phyloP scores from a whole-genome alignment of 1,140 invertebrate genomes.

The Papilio polyxenes region DNA sequence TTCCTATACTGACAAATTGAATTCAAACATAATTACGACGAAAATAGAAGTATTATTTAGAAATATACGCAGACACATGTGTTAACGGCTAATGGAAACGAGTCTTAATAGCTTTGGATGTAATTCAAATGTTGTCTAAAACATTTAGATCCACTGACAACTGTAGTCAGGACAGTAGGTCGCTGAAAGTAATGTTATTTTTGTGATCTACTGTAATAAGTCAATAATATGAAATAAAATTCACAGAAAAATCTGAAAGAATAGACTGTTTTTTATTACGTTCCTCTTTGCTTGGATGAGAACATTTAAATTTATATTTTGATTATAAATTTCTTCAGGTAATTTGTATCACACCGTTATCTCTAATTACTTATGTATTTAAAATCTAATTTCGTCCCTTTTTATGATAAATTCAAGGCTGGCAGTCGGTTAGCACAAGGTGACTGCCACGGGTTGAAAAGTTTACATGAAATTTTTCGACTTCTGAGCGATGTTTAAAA shows the following conservation, averaged over 20 bases:
- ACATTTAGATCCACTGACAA: not conserved
- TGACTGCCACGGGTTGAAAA: not conserved
- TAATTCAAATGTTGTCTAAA: not conserved
- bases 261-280: not conserved
- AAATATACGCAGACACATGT: not conserved
- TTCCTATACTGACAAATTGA: not conserved
- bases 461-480: not conserved
- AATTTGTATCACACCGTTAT: not conserved
- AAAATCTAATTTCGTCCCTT: not conserved
- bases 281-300: not conserved
- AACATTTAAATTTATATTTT: no score
- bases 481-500: not conserved
- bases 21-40: not conserved
- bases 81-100: slow-evolving; percentile 4
- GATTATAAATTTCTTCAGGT: no score
- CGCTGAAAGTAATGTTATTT: not conserved
- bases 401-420: slow-evolving; percentile 1
- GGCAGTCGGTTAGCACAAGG: not conserved
- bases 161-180: no score
- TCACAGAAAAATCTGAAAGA: no score
- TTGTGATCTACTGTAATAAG: not conserved
- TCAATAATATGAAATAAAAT: not conserved
- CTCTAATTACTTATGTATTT: not conserved
- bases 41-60: not conserved
- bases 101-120: not conserved